These are phyloP conservation scores for Tympanoctomys barrerae DNA, from an alignment of 2,797 vertebrate genomes.

Conservation along the genomic window DNA sequence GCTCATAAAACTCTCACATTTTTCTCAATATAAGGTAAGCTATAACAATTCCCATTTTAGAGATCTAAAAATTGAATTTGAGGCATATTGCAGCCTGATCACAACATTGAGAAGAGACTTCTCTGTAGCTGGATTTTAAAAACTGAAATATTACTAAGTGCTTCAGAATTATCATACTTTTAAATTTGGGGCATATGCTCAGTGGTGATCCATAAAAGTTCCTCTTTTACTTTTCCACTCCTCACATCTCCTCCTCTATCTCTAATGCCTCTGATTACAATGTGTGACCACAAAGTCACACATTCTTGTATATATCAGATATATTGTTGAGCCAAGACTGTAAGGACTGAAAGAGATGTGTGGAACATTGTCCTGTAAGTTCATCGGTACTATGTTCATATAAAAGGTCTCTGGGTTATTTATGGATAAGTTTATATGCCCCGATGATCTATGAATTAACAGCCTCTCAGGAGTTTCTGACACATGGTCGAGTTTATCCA, in stretches of 20 bases:
- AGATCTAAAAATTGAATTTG: constrained; percentile 14
- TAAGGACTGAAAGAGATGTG: not conserved
- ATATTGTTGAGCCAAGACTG: not conserved
- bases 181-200: not conserved
- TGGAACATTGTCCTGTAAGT: not conserved
- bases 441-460: not conserved
- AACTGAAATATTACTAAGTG: not conserved
- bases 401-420: constrained; percentile 10
- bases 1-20: not conserved
- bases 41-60: constrained; percentile 13
- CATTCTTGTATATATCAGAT: not conserved
- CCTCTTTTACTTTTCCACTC: constrained; percentile 26
- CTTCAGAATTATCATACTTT: not conserved
- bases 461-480: not conserved
- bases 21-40: not conserved
- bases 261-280: not conserved
- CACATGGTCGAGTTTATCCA: not conserved
- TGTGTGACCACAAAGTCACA: not conserved
- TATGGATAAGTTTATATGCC: not conserved
- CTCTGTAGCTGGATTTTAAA: not conserved
- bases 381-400: constrained; percentile 7
- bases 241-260: not conserved
- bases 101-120: not conserved
- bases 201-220: not conserved
- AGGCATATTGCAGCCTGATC: not conserved